These are phyloP conservation scores for Philonicus albiceps DNA, from an alignment of 2,888 invertebrate genomes.

Conservation along the genomic window DNA sequence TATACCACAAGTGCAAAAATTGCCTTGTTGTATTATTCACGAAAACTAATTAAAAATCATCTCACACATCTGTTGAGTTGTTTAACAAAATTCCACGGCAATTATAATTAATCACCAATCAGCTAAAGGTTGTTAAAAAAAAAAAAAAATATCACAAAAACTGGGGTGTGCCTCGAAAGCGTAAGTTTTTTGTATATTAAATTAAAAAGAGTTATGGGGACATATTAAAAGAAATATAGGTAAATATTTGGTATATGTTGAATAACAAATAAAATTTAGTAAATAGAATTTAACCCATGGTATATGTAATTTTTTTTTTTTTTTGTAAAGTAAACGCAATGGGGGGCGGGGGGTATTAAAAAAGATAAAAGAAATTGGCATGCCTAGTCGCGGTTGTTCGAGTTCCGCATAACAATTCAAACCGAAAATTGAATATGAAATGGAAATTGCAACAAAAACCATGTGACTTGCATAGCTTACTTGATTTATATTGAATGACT, in stretches of 20 bases:
- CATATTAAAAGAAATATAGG: background rate
- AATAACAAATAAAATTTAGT: background rate
- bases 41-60: slow-evolving; percentile 35
- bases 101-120: slow-evolving; percentile 40
- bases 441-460: slow-evolving; percentile 12
- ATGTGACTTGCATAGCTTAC: slow-evolving; percentile 35
- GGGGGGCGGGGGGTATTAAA: no score
- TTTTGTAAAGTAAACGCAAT: no score
- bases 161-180: background rate
- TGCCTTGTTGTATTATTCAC: background rate
- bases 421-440: slow-evolving; percentile 38
- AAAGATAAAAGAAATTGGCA: slow-evolving; percentile 13
- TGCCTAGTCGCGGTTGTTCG: slow-evolving; percentile 24
- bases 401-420: slow-evolving; percentile 10
- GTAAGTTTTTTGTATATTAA: background rate
- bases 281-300: background rate
- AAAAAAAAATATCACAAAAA: background rate
- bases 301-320: background rate
- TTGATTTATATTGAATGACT: background rate
- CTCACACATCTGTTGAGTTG: slow-evolving; percentile 34
- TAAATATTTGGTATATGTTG: background rate
- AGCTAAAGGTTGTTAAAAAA: background rate
- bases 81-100: slow-evolving; percentile 40
- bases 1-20: no score
- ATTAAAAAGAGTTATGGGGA: background rate